Percentiles rank a stretch among this genome's conserved stretches.
Evolutionary conservation across 2,797 vertebrate genomes (phyloP).

Genomic region (Malacoraja senta): DNA sequence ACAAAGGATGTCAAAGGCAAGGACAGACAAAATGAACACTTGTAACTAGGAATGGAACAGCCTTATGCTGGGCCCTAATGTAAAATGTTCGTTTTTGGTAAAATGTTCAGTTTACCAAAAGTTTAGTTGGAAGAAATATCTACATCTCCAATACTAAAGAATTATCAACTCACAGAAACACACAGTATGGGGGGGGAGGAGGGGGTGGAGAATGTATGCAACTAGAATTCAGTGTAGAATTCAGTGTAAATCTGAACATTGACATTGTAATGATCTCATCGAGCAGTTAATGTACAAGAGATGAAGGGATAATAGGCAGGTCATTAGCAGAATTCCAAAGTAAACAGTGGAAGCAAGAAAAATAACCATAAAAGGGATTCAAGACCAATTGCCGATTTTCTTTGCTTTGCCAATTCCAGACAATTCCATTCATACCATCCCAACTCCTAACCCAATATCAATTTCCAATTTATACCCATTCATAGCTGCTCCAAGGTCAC

Average conservation of each 20-base stretch:
- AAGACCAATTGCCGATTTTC: background rate
- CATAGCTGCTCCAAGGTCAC: background rate
- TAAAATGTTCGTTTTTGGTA: no score
- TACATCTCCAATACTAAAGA: no score
- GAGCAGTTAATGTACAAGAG: no score
- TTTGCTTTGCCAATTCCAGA: background rate
- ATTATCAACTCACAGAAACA: no score
- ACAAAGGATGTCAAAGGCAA: background rate
- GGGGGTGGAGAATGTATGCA: no score
- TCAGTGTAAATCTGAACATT: no score
- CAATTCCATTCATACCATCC: background rate
- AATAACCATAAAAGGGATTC: background rate
- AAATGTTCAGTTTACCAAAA: background rate
- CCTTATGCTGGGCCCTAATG: background rate
- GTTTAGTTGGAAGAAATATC: background rate
- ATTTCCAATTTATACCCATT: background rate
- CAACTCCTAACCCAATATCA: background rate
- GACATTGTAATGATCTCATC: no score
- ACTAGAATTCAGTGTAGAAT: no score
- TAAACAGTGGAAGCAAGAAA: no score
- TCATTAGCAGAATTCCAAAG: no score
- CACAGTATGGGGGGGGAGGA: no score
- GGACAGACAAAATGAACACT: background rate
- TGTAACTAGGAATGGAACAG: background rate
- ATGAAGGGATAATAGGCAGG: no score